These are phyloP conservation scores for Archips crataeganus DNA, from an alignment of 2,888 invertebrate genomes.

Conservation along the genomic window DNA sequence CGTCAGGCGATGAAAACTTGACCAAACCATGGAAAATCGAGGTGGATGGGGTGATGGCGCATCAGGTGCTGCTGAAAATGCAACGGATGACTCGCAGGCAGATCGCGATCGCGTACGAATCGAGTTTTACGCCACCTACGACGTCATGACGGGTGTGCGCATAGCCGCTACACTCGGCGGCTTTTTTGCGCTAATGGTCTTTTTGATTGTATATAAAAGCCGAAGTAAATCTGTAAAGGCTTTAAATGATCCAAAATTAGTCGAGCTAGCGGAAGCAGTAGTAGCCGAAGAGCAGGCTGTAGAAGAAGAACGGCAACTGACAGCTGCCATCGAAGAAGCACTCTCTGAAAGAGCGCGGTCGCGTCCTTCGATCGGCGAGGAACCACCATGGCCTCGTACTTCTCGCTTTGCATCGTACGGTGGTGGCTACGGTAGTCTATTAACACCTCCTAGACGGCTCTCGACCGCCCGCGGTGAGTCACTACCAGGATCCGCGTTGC, in stretches of 20 bases:
- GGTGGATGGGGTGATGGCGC: conserved; percentile 76
- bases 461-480: conserved; percentile 86
- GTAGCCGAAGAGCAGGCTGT: conserved; percentile 88
- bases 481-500: conserved; percentile 86
- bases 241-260: conserved; percentile 92
- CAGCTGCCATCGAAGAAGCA: conserved; percentile 90
- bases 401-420: conserved; percentile 80
- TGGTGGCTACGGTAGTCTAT: conserved; percentile 89
- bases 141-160: conserved; percentile 96
- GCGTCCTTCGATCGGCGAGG: conserved; percentile 88
- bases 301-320: conserved; percentile 90
- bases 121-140: conserved; percentile 95
- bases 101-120: conserved; percentile 90
- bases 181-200: conserved; percentile 96
- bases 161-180: conserved; percentile 96
- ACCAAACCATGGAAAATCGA: conserved; percentile 78
- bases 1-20: conserved; percentile 81
- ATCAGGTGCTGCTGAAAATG: conserved; percentile 69
- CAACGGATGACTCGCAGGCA: conserved; percentile 72
- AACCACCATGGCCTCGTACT: conserved; percentile 83
- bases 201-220: conserved; percentile 96
- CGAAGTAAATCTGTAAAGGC: conserved; percentile 91
- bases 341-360: conserved; percentile 79
- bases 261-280: conserved; percentile 92
- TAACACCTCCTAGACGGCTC: conserved; percentile 89